Evolutionary conservation across 1,140 invertebrate species (phyloP), one percentile per base, ranked within the genome.

Genomic region (Hyles euphorbiae): DNA sequence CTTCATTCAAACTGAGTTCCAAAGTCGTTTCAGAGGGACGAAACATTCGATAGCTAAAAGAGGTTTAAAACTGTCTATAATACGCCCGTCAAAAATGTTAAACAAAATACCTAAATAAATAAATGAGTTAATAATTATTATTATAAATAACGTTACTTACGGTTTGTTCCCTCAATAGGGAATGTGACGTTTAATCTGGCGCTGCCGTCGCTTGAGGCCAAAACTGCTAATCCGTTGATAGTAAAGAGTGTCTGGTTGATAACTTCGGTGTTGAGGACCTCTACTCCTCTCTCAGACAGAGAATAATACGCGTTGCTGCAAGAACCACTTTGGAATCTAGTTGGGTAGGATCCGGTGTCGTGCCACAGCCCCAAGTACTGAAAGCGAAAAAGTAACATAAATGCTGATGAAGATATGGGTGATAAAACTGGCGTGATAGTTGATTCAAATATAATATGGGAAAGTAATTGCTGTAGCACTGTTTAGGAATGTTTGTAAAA

Each of bases 341-440:
- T 62, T 3, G 74, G 68, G 43, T 86, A 87, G 2, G 78, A 73
- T 56, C 73, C 70, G 7, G 78, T 83, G 10, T 81, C 68, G 34
- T 79, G 61, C 86, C 86, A 88, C 12, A 68, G 50, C 5, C 81
- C 81, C 45, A 72, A 56, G 53, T 86, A 87, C 86, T 87, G 69
- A 44, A 77, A 78, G 8, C 8, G 36, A 40, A 8, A 8, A 8
- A 5, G 36, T 1, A 5, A 5, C 4, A 5, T 40, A 40, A 5
- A 40, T 5, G 8, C 36, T 5, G 36, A 40, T 5, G 36, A 40
- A 36, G 3, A 43, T n/a, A 10, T 7, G 5, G 10, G 10, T 47
- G 46, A 45, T 8, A n/a, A 8, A 45, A 45, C 1, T 45, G 43
- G 43, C 43, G 43, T 45, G 2, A n/a, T 45, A 45, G 7, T 8